Percentiles rank a stretch among this genome's conserved stretches.
Evolutionary conservation across 1,140 invertebrate species (phyloP).

Genomic region (Colletes gigas): DNA sequence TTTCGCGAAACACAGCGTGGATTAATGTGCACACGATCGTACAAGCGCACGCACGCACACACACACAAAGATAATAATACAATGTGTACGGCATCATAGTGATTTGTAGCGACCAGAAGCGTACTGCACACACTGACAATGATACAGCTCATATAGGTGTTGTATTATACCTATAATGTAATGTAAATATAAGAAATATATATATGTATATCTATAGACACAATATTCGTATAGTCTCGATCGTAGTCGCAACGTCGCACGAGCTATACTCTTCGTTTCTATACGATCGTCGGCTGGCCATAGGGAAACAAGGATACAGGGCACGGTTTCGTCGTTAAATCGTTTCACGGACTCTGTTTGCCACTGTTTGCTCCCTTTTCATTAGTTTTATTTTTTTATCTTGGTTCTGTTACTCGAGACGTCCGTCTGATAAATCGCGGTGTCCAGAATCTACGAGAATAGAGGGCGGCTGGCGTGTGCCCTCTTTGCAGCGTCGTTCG

Average conservation of each 20-base stretch:
- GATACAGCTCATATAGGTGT: constrained; percentile 72
- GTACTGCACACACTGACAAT: constrained; percentile 81
- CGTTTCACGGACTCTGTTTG: constrained; percentile 10
- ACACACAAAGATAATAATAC: constrained; percentile 38
- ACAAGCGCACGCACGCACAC: constrained; percentile 13
- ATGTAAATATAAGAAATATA: constrained; percentile 52
- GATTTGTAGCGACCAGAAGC: constrained; percentile 75
- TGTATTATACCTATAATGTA: constrained; percentile 59
- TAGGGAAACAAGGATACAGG: constrained; percentile 12
- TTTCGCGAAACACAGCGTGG: constrained; percentile 39
- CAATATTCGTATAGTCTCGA: constrained; percentile 46
- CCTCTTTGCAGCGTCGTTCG: constrained; percentile 24
- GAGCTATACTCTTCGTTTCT: constrained; percentile 51
- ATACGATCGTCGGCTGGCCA: constrained; percentile 56
- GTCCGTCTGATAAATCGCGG: constrained; percentile 30
- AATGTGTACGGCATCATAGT: constrained; percentile 56
- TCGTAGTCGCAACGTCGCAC: constrained; percentile 56
- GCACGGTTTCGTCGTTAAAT: constrained; percentile 18
- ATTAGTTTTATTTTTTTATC: neutral
- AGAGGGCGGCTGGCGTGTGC: neutral
- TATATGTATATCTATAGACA: constrained; percentile 46
- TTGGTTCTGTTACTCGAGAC: constrained; percentile 3
- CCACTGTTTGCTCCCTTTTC: neutral
- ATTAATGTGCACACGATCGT: constrained; percentile 28
- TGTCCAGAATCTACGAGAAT: constrained; percentile 31